Base-by-base conservation (phyloP, 2,797 vertebrate genomes). In the Coilia nasus region DNA sequence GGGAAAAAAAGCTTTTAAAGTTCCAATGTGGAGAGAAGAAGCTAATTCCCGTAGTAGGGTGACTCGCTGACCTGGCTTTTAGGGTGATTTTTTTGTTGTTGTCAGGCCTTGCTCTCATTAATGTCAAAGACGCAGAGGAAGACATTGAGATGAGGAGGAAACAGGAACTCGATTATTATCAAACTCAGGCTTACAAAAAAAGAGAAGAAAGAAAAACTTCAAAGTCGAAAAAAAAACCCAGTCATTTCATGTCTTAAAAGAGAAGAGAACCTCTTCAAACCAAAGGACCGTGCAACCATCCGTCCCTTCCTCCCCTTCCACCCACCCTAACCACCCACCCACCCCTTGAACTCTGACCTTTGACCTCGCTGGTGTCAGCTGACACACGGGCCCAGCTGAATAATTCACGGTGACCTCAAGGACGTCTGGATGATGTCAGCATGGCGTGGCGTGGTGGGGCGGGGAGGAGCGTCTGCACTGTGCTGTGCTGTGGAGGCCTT, bases 331-430 rank as follows among this genome's bases (percentile, higher is more conserved):
- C 14, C 50, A 54, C 50, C 50, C 50, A 9, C 50, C 50, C 50
- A 54, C 50, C 35, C 35, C 7, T 35, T 78, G 71, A 71, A 71
- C 64, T 71, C 25, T 31, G 64, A 78, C 71, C 71, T 35, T 78
- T 78, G 35, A 78, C 71, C 71, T 35, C 19, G 0, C 31, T 41
- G 14, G 31, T 21, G 28, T 41, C 28, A 75, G 31, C 67, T 35
- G 28, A 75, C 71, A 78, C 71, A 15, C 87, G 88, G 89, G 89
- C 92, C 92, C 93, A 89, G 90, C 91, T 90, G 85, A 89, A 93
- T 94, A 93, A 93, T 94, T 94, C 94, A 93, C 47, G 83, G 87
- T 92, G 92, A 95, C 93, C 93, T 92, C 91, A 86, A 87, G 91
- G 91, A 92, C 89, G 83, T 21, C 83, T 85, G 87, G 80, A 86